Evolutionary conservation across 2,113 vertebrate species (phyloP).

Genomic region (Aptenodytes patagonicus): DNA sequence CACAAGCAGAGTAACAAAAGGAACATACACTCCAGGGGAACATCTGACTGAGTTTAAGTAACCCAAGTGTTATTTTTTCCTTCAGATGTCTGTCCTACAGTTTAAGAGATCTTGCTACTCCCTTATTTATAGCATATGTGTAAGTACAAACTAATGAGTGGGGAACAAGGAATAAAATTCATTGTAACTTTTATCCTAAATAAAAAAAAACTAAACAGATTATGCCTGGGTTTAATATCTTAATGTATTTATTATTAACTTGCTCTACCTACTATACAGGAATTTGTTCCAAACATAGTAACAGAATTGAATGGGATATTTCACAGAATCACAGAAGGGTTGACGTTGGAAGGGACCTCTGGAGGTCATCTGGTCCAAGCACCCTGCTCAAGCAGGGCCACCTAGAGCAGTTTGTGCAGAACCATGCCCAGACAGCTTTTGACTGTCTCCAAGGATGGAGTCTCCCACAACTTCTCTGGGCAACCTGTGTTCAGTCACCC

Average conservation of each 20-base stretch:
- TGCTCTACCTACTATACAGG: not conserved
- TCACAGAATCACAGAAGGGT: not conserved
- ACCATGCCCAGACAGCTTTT: not conserved
- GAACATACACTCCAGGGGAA: not conserved
- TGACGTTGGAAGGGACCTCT: not conserved
- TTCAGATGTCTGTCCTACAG: not conserved
- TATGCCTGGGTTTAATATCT: not conserved
- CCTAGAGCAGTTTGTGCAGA: not conserved
- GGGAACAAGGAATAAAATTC: not conserved
- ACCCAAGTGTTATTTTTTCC: not conserved
- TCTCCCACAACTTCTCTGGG: not conserved
- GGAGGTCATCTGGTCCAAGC: not conserved
- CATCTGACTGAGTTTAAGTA: not conserved
- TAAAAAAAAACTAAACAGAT: not conserved
- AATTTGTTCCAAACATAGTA: not conserved
- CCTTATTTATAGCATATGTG: not conserved
- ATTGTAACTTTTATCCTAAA: not conserved
- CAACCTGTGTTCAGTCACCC: not conserved
- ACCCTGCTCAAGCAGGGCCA: not conserved
- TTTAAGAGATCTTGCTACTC: not conserved
- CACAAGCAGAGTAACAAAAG: not conserved
- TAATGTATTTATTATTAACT: not conserved
- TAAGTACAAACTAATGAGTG: not conserved
- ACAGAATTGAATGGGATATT: not conserved
- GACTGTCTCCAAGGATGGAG: not conserved